Evolutionary conservation across 2,113 vertebrate species (phyloP).

Genomic region (Xiphophorus couchianus): DNA sequence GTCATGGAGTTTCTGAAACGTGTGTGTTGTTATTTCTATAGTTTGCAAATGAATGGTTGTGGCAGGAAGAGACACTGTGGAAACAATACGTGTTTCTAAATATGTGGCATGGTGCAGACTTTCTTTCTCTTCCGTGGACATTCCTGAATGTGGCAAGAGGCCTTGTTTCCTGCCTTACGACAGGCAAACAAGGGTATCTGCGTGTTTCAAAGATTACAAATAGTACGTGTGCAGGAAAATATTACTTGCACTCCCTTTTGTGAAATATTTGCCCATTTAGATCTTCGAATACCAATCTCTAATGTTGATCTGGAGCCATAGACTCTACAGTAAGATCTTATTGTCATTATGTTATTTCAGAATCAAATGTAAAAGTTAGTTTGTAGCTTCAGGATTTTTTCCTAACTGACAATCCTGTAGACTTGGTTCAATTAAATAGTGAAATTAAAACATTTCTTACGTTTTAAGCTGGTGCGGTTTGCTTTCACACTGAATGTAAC

Average conservation of each 20-base stretch:
- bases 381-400: not conserved
- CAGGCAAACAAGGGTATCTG: conserved; percentile 17
- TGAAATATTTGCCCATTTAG: conserved; percentile 36
- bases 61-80: conserved; percentile 46
- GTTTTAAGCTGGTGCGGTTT: no score
- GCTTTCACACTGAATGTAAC: no score
- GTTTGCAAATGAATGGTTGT: conserved; percentile 24
- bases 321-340: conserved; percentile 16
- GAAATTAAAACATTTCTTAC: no score
- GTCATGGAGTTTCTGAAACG: conserved; percentile 56
- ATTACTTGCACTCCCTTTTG: conserved; percentile 29
- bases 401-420: no score
- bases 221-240: conserved; percentile 44
- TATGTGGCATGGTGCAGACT: conserved; percentile 6
- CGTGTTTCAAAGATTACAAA: conserved; percentile 37
- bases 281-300: conserved; percentile 12
- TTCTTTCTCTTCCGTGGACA: conserved; percentile 35
- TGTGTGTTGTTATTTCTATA: conserved; percentile 16
- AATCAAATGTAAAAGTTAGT: not conserved
- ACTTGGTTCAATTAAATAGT: no score
- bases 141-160: conserved; percentile 39
- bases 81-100: conserved; percentile 41
- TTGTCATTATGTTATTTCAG: conserved; percentile 3
- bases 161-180: conserved; percentile 43
- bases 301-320: conserved; percentile 32